A percentile compares a stretch with the other conserved stretches of the same genome.
Conservation (phyloP, 2,888 invertebrate species). For the Bombylius discolor region DNA sequence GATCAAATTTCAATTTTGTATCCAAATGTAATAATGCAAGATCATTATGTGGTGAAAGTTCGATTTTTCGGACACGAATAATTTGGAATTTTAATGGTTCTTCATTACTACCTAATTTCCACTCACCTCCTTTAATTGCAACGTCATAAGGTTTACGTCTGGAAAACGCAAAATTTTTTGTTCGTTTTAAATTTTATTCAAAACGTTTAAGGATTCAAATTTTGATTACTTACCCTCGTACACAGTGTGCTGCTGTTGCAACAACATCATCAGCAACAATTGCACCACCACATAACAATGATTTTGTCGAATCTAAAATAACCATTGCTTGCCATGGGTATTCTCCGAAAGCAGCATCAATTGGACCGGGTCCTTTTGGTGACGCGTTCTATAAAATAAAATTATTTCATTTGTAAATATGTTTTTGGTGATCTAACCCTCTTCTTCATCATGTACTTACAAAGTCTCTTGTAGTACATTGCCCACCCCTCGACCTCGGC, state of each 20-base stretch:
- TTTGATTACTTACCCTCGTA: slow-evolving; percentile 51
- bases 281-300: slow-evolving; percentile 66
- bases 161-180: slow-evolving; percentile 6
- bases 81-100: slow-evolving; percentile 71
- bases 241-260: slow-evolving; percentile 66
- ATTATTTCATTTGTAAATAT: too few relatives aligned
- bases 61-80: slow-evolving; percentile 53
- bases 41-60: slow-evolving; percentile 60
- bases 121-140: slow-evolving; percentile 68
- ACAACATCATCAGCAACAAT: slow-evolving; percentile 62
- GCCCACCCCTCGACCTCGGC: not conserved
- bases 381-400: slow-evolving; percentile 23
- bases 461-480: not conserved
- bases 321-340: slow-evolving; percentile 84
- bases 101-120: slow-evolving; percentile 68
- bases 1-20: slow-evolving; percentile 48
- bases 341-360: slow-evolving; percentile 62
- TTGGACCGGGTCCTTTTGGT: slow-evolving; percentile 34
- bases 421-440: too few relatives aligned
- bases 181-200: not conserved
- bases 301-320: slow-evolving; percentile 53
- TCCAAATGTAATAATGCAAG: slow-evolving; percentile 56
- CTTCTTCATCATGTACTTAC: not conserved
- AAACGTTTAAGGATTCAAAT: not conserved
- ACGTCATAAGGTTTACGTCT: slow-evolving; percentile 53